Percentiles rank a stretch among this genome's conserved stretches.
Evolutionary conservation across 2,113 vertebrate genomes (phyloP).

Genomic region (Drymodes brunneopygia): DNA sequence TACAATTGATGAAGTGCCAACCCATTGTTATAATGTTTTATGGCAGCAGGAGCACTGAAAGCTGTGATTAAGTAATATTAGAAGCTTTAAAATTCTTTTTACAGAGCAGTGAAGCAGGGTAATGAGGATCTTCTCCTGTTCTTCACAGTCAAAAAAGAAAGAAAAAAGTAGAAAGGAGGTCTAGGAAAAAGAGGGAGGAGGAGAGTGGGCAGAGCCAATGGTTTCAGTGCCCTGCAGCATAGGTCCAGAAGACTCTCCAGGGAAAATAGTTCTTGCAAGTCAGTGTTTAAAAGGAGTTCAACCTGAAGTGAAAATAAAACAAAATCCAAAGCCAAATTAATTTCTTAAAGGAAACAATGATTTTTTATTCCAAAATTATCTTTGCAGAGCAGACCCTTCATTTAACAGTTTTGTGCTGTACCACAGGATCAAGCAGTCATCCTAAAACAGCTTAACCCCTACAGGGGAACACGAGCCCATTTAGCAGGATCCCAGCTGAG

Average conservation of each 20-base stretch:
- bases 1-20: slow-evolving; percentile 56
- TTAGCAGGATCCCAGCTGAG: not conserved
- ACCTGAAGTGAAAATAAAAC: not conserved
- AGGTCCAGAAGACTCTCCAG: not conserved
- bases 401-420: not conserved
- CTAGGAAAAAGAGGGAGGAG: not conserved
- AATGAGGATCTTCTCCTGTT: slow-evolving; percentile 13
- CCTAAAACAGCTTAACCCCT: not conserved
- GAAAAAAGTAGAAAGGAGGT: not conserved
- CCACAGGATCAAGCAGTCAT: not conserved
- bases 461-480: not conserved
- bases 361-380: not conserved
- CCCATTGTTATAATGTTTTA: slow-evolving; percentile 55
- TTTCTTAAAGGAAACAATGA: not conserved
- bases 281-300: not conserved
- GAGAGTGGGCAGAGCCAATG: not conserved
- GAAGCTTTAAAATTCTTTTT: slow-evolving; percentile 29
- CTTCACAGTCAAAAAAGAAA: not conserved
- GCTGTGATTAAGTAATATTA: slow-evolving; percentile 56
- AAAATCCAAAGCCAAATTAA: not conserved
- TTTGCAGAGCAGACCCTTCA: not conserved
- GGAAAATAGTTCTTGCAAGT: not conserved
- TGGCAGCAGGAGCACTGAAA: slow-evolving; percentile 40
- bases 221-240: not conserved
- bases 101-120: not conserved